Base-by-base conservation (phyloP, 2,888 invertebrate genomes). In the Lymantria dispar region DNA sequence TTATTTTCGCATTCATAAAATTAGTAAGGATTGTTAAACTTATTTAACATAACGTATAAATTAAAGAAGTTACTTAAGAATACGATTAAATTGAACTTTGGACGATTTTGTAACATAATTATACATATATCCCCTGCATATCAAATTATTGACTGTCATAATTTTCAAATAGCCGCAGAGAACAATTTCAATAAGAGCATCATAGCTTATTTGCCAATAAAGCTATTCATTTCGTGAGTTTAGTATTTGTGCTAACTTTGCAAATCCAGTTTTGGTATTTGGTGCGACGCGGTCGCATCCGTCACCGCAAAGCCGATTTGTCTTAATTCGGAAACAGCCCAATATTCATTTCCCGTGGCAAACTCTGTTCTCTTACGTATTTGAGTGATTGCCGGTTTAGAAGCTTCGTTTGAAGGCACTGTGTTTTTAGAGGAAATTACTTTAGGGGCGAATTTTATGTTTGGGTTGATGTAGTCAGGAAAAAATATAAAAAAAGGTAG, bases 241-340 rank as follows among this genome's bases (percentile, higher is more conserved):
- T 50, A 41, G 44, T 14, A 50, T 53, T 42, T 43, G 59, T 43
- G 54, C 50, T 57, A 62, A 62, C 44, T 63, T 50, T 39, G 53
- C 47, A 56, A 63, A 61, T 62, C 58, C 50, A 47, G 50, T 62
- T 61, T 58, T 59, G 45, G 54, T 60, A 54, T 55, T 56, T 61
- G 48, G 52, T 46, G 56, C 46, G 54, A 45, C 52, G 58, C 48
- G 48, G 55, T 52, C 64, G 56, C 67, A 61, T 63, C 66, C 57
- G 66, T 64, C 65, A 63, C 62, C 58, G 58, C 61, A 64, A 74
- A 77, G 66, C 69, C 68, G 70, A 78, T 79, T 78, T 78, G 74
- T 76, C 75, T 78, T 72, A 69, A 78, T 78, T 73, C 72, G 65
- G 73, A 72, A 72, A 66, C 72, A 62, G 67, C 65, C 64, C 60